Base-by-base conservation (phyloP, 2,888 invertebrate species). In the Agrilus mali region DNA sequence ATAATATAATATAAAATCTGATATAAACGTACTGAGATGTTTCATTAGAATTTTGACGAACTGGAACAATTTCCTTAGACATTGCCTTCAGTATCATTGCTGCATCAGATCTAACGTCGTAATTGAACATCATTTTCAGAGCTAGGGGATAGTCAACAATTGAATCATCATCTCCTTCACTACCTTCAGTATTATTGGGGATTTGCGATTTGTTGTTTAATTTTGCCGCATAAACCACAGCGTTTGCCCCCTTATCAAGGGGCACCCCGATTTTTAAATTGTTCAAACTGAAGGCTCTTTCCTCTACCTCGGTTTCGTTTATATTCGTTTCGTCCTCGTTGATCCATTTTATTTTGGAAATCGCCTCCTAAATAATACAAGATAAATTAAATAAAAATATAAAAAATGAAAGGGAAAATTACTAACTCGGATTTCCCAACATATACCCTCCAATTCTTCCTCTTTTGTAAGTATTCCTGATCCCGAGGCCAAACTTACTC, bases 61-160 rank as follows among this genome's bases (percentile, higher is more conserved):
- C 78, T 5, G 90, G 90, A 6, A 90, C 78, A 10, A 83, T 81
- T 68, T 92, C 90, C 47, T 80, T 75, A 55, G 82, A 78, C 86
- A 90, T 88, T 5, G 82, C 82, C 41, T 75, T 72, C 51, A 86
- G 64, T 50, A 92, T 86, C 14, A 82, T 74, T 52, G 77, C 69
- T 1, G 88, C 82, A 62, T 83, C 86, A 14, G 86, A 86, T 60
- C 86, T 85, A 4, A 84, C 81, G 53, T 86, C 84, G 59, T 89
- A 92, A 64, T 92, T 92, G 57, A 89, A 92, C 84, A 92, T 85
- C 80, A 92, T 85, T 69, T 92, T 92, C 14, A 92, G 68, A 6
- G 90, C 90, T 49, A 89, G 63, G 0, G 82, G 80, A 63, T 75
- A 81, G 20, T 58, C 53, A 8, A 55, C 52, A 7, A 51, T 51